A percentile compares a stretch with the other conserved stretches of the same genome.
phyloP scores from a whole-genome alignment of 1,140 invertebrate genomes.

The Leptopilina clavipes region DNA sequence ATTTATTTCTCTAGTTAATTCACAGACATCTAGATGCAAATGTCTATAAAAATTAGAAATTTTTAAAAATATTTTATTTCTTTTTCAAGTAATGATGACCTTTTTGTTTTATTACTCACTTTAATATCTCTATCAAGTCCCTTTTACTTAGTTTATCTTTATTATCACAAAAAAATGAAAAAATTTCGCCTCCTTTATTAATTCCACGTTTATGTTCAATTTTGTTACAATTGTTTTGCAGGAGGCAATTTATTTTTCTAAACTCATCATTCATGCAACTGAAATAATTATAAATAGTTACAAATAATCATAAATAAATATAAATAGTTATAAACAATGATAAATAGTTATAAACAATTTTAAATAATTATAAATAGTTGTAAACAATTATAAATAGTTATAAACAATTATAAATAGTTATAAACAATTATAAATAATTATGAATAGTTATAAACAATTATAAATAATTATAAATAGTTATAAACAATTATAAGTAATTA shows the following conservation, averaged over 20 bases:
- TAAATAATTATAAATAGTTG: no score
- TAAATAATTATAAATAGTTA: no score
- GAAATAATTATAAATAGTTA: no score
- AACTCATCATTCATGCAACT: background rate
- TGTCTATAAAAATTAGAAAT: slow-evolving; percentile 30
- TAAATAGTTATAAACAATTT: no score
- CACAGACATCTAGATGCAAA: slow-evolving; percentile 11
- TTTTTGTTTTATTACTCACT: background rate
- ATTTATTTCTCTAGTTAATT: slow-evolving; percentile 4
- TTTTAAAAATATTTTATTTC: background rate
- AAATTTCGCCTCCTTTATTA: background rate
- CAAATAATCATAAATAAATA: no score
- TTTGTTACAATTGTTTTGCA: background rate
- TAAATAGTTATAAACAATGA: no score
- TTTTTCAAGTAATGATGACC: background rate
- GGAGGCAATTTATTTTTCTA: background rate
- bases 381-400: no score
- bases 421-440: no score
- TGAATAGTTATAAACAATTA: no score
- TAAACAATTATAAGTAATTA: no score
- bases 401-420: no score
- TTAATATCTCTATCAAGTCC: background rate
- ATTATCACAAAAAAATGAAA: background rate
- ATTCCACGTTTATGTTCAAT: no score
- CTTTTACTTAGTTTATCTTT: background rate